These are phyloP conservation scores for Triplophysa tibetana DNA, from an alignment of 2,113 vertebrate species.

Conservation along the genomic window DNA sequence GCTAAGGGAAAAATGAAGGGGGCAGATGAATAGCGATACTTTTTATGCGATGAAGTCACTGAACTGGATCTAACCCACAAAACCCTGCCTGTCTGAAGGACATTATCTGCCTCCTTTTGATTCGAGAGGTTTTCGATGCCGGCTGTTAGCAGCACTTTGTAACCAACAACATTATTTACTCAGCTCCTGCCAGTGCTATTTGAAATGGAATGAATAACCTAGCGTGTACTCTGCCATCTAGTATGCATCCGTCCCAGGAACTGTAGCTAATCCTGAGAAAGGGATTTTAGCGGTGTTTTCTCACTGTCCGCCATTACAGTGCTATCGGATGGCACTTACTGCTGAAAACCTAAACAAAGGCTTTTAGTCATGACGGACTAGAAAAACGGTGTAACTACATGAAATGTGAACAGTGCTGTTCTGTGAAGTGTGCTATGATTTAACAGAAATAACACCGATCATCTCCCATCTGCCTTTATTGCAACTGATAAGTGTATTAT, in stretches of 20 bases:
- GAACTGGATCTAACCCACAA: slow-evolving; percentile 54
- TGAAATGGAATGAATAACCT: slow-evolving; percentile 47
- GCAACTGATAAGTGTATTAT: neutral
- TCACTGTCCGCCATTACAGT: slow-evolving; percentile 30
- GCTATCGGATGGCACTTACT: slow-evolving; percentile 14
- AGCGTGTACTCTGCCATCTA: slow-evolving; percentile 32
- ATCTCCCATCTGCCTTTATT: neutral
- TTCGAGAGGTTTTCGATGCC: slow-evolving; percentile 47
- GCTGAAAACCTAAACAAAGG: slow-evolving; percentile 24
- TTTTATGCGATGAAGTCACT: slow-evolving; percentile 55
- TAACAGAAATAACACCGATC: neutral
- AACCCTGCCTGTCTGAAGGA: slow-evolving; percentile 48
- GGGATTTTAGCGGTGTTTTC: slow-evolving; percentile 37
- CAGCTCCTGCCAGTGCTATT: slow-evolving; percentile 38
- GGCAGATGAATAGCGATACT: slow-evolving; percentile 54
- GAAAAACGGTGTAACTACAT: neutral
- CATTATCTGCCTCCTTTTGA: slow-evolving; percentile 51
- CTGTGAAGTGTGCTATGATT: slow-evolving; percentile 2
- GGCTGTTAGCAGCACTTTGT: slow-evolving; percentile 44
- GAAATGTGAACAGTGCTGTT: neutral
- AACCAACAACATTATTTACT: slow-evolving; percentile 44
- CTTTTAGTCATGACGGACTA: neutral
- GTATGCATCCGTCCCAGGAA: slow-evolving; percentile 28
- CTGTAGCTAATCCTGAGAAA: slow-evolving; percentile 40
- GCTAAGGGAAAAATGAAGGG: slow-evolving; percentile 24